Percentiles rank a stretch among this genome's conserved stretches.
Evolutionary conservation across 2,113 vertebrate species (phyloP).

Genomic region (Dunckerocampus dactyliophorus): DNA sequence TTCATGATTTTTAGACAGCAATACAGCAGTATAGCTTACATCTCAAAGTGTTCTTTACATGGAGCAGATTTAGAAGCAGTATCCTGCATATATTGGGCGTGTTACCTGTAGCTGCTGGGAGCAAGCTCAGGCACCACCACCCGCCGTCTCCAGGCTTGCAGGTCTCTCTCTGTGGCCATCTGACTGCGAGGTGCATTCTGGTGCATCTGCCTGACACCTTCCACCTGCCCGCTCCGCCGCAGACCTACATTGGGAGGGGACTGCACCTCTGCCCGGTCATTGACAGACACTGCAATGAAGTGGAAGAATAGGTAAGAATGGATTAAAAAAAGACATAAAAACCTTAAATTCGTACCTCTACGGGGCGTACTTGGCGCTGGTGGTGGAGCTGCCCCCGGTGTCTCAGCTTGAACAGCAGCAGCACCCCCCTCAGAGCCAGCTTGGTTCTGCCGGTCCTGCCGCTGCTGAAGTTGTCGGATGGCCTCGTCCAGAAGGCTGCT

Average conservation of each 20-base stretch:
- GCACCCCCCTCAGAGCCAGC: conserved; percentile 44
- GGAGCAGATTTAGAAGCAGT: too few species aligned
- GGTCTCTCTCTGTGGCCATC: conserved; percentile 90
- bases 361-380: conserved; percentile 76
- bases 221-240: conserved; percentile 91
- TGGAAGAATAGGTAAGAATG: not conserved
- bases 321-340: not conserved
- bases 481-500: conserved; percentile 82
- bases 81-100: too few species aligned
- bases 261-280: conserved; percentile 83
- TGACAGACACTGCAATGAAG: conserved; percentile 76
- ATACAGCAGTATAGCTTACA: too few species aligned
- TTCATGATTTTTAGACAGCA: too few species aligned
- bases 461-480: conserved; percentile 83
- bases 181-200: conserved; percentile 93
- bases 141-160: conserved; percentile 90
- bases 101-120: conserved; percentile 77
- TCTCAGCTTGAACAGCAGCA: conserved; percentile 24
- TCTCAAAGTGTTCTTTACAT: too few species aligned
- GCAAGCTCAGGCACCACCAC: conserved; percentile 91
- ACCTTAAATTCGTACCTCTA: conserved; percentile 74
- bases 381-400: conserved; percentile 34
- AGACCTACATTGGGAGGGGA: conserved; percentile 91
- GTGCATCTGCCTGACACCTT: conserved; percentile 95
- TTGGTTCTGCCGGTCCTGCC: conserved; percentile 76